Evolutionary conservation across 2,113 vertebrate genomes (phyloP).

Genomic region (Irena cyanogastra): DNA sequence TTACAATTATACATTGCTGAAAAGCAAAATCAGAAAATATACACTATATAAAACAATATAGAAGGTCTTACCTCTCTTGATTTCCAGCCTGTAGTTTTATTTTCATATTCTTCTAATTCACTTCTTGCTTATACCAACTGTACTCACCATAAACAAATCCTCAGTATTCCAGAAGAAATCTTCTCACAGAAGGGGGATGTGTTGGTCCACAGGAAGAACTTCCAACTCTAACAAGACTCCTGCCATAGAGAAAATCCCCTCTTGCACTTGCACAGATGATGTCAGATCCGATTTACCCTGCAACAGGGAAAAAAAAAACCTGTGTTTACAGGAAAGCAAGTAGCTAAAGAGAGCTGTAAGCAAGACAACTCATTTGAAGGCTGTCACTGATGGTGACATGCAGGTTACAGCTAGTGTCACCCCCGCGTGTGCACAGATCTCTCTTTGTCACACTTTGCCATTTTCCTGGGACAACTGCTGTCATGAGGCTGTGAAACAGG

Average conservation of each 20-base stretch:
- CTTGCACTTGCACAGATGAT: not conserved
- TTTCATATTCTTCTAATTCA: not conserved
- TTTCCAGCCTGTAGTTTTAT: not conserved
- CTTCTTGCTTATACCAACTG: not conserved
- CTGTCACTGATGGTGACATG: not conserved
- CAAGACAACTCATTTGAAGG: not conserved
- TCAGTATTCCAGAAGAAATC: not conserved
- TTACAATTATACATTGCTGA: not conserved
- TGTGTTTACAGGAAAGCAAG: not conserved
- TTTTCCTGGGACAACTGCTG: not conserved
- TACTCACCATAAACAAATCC: not conserved
- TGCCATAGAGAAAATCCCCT: not conserved
- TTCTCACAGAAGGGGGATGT: not conserved
- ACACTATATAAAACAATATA: not conserved
- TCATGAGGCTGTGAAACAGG: not conserved
- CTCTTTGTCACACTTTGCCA: not conserved
- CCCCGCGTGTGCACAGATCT: fast-evolving
- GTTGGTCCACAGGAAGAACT: not conserved
- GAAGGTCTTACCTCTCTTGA: not conserved
- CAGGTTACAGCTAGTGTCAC: not conserved
- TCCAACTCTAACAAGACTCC: not conserved
- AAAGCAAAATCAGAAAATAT: not conserved
- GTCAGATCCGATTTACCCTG: not conserved
- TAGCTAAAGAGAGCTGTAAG: not conserved
- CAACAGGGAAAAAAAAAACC: not conserved